Evolutionary conservation across 2,797 vertebrate species (phyloP), one percentile per base, ranked within the genome.

Genomic region (Eurystomus glaucurus): DNA sequence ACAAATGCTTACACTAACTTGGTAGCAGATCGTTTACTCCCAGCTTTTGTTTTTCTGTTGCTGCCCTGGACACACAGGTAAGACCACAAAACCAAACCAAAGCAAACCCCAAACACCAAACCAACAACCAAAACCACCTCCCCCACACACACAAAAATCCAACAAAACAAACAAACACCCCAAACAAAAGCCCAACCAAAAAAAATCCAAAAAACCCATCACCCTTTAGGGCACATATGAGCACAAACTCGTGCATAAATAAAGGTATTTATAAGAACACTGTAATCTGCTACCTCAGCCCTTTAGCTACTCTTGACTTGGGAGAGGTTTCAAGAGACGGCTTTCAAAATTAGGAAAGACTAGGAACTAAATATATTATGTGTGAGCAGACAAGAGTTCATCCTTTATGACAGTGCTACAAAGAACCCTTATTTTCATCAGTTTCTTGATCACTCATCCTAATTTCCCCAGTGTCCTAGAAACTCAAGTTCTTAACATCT

Each of bases 401-500:
- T 64, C 20, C 77, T 76, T 46, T 82, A 1, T 26, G 50, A 77
- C 68, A 83, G 23, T 12, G 14, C 45, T 65, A 91, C 39, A 76
- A 82, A 90, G 45, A 86, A 11, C 7, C 35, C 29, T 82, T 82
- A 50, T 48, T 85, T 91, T 95, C 91, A 85, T 83, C 85, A 82
- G 43, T 66, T 88, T 91, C 85, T 70, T 66, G 85, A 81, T 70
- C 91, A 77, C 90, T 48, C 0, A 0, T 82, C 17, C 39, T 96
- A 50, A 95, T 96, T 91, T 96, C 95, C 91, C 87, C 31, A 31
- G 75, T 48, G 94, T 85, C 85, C 60, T 62, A 4, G 22, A 11
- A 85, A 79, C 19, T 54, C 62, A 50, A 92, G 50, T 71, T 90
- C 76, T 88, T 85, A 82, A 80, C 84, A 95, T 91, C 92, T 92